A percentile compares a stretch with the other conserved stretches of the same genome.
These are phyloP conservation scores for Nematolebias whitei DNA, from an alignment of 2,113 vertebrate species.

Conservation along the genomic window DNA sequence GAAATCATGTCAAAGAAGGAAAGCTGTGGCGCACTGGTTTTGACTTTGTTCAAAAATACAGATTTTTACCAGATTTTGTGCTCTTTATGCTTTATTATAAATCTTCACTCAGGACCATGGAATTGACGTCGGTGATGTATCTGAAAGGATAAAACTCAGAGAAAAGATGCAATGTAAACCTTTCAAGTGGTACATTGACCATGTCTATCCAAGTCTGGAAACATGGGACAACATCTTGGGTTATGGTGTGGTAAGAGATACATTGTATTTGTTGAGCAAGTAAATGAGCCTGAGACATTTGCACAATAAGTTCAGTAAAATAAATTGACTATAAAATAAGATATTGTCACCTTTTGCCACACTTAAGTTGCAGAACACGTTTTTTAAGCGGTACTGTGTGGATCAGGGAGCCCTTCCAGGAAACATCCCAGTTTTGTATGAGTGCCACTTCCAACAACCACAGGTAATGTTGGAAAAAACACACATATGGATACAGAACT, in stretches of 20 bases:
- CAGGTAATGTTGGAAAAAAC: conserved; percentile 48
- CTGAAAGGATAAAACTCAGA: conserved; percentile 84
- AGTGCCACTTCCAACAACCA: conserved; percentile 47
- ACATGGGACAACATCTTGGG: conserved; percentile 39
- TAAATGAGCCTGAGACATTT: background rate
- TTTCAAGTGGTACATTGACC: conserved; percentile 93
- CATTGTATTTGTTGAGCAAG: background rate
- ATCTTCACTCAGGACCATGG: conserved; percentile 82
- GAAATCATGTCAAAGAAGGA: too few species aligned
- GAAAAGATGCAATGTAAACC: conserved; percentile 89
- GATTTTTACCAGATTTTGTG: background rate
- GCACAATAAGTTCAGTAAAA: background rate
- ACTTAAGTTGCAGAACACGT: conserved; percentile 48
- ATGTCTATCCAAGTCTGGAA: conserved; percentile 86
- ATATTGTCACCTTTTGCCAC: background rate
- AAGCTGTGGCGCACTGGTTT: background rate
- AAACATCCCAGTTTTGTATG: conserved; percentile 60
- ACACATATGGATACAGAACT: background rate
- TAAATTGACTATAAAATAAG: background rate
- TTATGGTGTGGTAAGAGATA: conserved; percentile 66
- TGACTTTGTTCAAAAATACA: background rate
- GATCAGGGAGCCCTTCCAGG: conserved; percentile 69
- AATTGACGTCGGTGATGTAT: conserved; percentile 89
- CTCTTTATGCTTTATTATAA: background rate
- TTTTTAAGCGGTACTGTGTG: conserved; percentile 42